Conservation (phyloP, 2,797 vertebrate genomes). For the Darevskia nairensis region DNA sequence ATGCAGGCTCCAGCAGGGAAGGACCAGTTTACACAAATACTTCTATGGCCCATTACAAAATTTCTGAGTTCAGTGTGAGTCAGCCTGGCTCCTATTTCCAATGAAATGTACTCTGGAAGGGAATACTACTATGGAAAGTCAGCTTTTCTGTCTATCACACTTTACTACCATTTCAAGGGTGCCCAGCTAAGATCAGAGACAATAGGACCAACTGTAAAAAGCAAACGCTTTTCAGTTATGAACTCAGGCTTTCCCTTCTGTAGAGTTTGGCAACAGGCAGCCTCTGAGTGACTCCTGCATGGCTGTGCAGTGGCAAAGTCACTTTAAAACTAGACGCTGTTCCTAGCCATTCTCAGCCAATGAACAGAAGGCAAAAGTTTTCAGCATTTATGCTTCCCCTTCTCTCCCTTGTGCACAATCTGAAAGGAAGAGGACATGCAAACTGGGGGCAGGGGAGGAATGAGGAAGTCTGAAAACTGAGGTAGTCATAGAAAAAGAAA, state of each 20-base stretch:
- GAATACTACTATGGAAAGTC: not conserved
- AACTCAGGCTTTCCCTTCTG: not conserved
- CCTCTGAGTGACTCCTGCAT: not conserved
- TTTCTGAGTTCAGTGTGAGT: slow-evolving; percentile 53
- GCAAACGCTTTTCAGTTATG: not conserved
- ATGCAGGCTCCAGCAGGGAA: not conserved
- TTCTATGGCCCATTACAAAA: slow-evolving; percentile 9
- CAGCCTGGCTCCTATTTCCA: not conserved
- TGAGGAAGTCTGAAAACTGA: not conserved
- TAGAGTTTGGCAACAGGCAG: not conserved
- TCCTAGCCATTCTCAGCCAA: not conserved
- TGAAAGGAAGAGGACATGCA: not conserved
- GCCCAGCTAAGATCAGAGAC: not conserved
- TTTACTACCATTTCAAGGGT: not conserved
- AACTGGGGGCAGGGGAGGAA: not conserved
- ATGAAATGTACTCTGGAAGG: not conserved
- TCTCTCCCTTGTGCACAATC: too few species aligned
- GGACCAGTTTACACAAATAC: not conserved
- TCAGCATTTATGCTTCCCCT: too few species aligned
- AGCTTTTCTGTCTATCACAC: not conserved
- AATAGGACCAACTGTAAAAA: not conserved
- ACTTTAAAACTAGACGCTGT: not conserved
- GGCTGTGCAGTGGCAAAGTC: not conserved
- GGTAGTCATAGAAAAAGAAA: too few species aligned
- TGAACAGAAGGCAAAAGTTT: not conserved